Percentiles rank a stretch among this genome's conserved stretches.
Evolutionary conservation across 2,113 vertebrate species (phyloP).

Genomic region (Podocnemis expansa): DNA sequence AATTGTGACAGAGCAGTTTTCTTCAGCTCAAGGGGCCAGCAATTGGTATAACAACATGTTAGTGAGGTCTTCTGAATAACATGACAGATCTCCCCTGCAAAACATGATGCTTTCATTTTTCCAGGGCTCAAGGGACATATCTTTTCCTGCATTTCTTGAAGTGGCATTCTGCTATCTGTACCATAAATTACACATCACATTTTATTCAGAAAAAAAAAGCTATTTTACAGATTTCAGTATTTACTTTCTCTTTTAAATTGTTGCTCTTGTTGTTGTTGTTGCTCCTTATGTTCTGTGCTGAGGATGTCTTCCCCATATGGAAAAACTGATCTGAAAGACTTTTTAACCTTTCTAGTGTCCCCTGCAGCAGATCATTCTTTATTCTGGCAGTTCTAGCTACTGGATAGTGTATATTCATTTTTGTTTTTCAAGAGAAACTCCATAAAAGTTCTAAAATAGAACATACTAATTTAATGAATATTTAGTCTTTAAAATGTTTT

Average conservation of each 20-base stretch:
- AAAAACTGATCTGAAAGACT: conserved; percentile 46
- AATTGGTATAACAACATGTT: conserved; percentile 10
- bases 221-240: conserved; percentile 37
- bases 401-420: conserved; percentile 22
- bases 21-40: conserved; percentile 16
- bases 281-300: conserved; percentile 13
- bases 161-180: not conserved
- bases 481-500: conserved; percentile 58
- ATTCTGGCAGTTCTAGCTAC: conserved; percentile 2
- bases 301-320: conserved; percentile 36
- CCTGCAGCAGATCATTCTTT: not conserved
- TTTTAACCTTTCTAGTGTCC: conserved; percentile 51
- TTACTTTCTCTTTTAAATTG: not conserved
- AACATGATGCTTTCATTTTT: not conserved
- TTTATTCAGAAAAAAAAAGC: conserved; percentile 20
- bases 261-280: not conserved
- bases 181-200: conserved; percentile 21
- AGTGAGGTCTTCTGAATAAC: not conserved
- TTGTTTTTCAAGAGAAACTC: not conserved
- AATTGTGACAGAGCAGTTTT: conserved; percentile 20
- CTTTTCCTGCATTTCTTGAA: conserved; percentile 17
- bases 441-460: conserved; percentile 15
- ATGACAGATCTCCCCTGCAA: conserved; percentile 7
- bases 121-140: not conserved
- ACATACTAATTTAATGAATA: conserved; percentile 40